Conservation (phyloP, 2,888 invertebrate genomes). For the Cryptus viduatorius region DNA sequence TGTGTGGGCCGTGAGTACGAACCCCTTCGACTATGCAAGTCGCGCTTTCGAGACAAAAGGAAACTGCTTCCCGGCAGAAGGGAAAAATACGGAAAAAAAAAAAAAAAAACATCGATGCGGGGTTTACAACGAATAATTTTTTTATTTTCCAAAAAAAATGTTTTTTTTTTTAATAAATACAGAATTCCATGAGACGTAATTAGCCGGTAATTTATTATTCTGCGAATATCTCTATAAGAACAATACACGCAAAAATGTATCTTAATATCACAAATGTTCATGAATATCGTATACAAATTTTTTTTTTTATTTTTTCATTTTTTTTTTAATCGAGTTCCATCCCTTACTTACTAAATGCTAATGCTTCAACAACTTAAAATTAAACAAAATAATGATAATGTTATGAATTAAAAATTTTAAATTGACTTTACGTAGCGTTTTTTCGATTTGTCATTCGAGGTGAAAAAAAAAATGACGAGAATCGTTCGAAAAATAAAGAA, state of each 20-base stretch:
- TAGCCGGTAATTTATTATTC: background rate
- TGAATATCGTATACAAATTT: background rate
- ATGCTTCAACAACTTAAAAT: background rate
- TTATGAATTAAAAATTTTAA: background rate
- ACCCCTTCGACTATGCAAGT: slow-evolving; percentile 47
- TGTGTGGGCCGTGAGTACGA: slow-evolving; percentile 52
- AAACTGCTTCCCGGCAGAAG: slow-evolving; percentile 19
- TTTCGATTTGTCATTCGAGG: background rate
- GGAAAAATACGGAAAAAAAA: background rate
- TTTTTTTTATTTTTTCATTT: no score
- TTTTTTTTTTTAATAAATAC: slow-evolving; percentile 32
- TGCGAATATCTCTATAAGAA: background rate
- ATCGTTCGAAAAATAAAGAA: background rate
- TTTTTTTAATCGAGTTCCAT: no score
- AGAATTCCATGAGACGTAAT: background rate
- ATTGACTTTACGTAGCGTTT: background rate
- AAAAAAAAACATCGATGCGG: background rate
- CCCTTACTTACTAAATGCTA: no score
- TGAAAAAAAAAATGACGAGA: slow-evolving; percentile 27
- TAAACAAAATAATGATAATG: background rate
- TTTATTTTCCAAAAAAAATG: slow-evolving; percentile 3
- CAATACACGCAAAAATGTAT: background rate
- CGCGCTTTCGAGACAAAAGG: slow-evolving; percentile 29
- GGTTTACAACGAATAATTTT: background rate
- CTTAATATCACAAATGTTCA: background rate